Conservation (phyloP, 2,113 vertebrate species). For the Glaucidium brasilianum region DNA sequence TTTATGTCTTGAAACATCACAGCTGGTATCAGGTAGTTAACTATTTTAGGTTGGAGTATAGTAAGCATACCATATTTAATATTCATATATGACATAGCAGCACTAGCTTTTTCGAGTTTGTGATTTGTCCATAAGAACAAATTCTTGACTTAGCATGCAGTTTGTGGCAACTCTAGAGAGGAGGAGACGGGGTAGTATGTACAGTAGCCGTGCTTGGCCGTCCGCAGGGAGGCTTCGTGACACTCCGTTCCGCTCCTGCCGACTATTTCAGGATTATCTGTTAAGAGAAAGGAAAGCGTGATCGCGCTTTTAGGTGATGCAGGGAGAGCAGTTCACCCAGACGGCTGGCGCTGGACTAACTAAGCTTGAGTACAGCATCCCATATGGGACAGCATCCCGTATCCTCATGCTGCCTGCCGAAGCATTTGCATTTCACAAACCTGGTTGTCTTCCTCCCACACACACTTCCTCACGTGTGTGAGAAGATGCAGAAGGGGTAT, state of each 20-base stretch:
- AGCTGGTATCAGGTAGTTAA: constrained; percentile 87
- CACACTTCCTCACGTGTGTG: fast-evolving
- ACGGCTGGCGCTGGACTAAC: neutral
- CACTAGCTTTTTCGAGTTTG: constrained; percentile 83
- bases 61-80: constrained; percentile 88
- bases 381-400: fast-evolving
- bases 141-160: constrained; percentile 97
- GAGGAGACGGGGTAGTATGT: constrained; percentile 94
- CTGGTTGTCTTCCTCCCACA: neutral
- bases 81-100: constrained; percentile 85
- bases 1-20: constrained; percentile 83
- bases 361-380: neutral
- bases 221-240: constrained; percentile 89
- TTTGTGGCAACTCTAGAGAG: constrained; percentile 96
- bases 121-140: constrained; percentile 85
- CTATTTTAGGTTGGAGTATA: constrained; percentile 86
- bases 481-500: neutral
- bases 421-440: fast-evolving
- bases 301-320: neutral
- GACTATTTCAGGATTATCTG: constrained; percentile 99
- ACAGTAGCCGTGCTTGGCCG: constrained; percentile 92
- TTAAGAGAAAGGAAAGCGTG: constrained; percentile 67
- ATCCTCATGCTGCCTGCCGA: neutral
- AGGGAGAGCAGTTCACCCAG: neutral
- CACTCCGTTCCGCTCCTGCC: constrained; percentile 83